Conservation (phyloP, 2,888 invertebrate species). For the Hipparchia sbordonii region DNA sequence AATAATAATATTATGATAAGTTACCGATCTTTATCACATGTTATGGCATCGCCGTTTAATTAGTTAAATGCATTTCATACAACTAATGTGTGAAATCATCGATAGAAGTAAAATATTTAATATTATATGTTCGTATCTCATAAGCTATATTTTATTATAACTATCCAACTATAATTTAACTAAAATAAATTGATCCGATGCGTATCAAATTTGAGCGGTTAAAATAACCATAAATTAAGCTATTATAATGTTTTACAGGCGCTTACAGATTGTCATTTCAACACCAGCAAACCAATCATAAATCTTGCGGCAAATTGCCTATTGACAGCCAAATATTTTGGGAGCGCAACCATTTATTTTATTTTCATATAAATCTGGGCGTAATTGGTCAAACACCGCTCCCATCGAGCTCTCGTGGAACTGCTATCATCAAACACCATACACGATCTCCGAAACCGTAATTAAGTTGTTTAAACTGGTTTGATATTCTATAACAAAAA, state of each 20-base stretch:
- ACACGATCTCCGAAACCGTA: conserved; percentile 55
- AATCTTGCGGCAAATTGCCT: conserved; percentile 43
- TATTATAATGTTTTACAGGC: conserved; percentile 42
- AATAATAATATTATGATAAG: not conserved
- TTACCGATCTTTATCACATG: not conserved
- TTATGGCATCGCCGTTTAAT: too few species aligned
- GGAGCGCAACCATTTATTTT: conserved; percentile 44
- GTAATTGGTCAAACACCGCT: conserved; percentile 56
- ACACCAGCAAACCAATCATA: conserved; percentile 43
- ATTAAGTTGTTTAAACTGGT: conserved; percentile 51
- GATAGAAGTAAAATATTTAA: too few species aligned
- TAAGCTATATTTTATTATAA: conserved; percentile 8
- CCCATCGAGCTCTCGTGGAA: conserved; percentile 50
- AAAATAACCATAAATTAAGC: conserved; percentile 43
- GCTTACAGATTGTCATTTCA: conserved; percentile 43
- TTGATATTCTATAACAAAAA: conserved; percentile 32
- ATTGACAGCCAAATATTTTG: conserved; percentile 40
- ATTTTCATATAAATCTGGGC: conserved; percentile 50
- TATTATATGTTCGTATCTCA: not conserved
- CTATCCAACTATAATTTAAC: conserved; percentile 32
- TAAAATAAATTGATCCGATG: conserved; percentile 34
- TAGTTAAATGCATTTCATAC: too few species aligned
- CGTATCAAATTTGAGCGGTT: conserved; percentile 28
- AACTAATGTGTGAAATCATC: too few species aligned
- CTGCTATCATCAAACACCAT: conserved; percentile 49